These are phyloP conservation scores for Samia ricini DNA, from an alignment of 1,140 invertebrate species.

Conservation along the genomic window DNA sequence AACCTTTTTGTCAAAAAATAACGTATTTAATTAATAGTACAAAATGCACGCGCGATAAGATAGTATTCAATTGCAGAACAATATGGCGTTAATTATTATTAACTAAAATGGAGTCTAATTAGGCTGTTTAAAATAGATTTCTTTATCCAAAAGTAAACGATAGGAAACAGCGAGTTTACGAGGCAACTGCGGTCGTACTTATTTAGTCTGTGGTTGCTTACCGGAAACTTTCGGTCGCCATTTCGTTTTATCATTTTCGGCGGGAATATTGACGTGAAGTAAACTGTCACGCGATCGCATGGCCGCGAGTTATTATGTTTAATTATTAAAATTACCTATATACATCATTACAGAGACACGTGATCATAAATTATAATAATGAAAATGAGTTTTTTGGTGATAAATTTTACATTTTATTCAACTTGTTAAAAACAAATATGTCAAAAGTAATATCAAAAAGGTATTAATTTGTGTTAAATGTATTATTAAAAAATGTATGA, in stretches of 20 bases:
- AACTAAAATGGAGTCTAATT: constrained; percentile 23
- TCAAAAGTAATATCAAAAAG: too few relatives aligned
- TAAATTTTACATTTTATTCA: background rate
- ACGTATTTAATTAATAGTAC: too few relatives aligned
- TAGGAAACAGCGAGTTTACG: constrained; percentile 23
- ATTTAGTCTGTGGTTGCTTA: constrained; percentile 20
- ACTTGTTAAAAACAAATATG: too few relatives aligned
- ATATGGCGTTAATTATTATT: constrained; percentile 22
- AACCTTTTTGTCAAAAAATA: constrained; percentile 30
- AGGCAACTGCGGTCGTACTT: constrained; percentile 43
- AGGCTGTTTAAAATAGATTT: constrained; percentile 28
- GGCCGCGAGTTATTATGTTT: constrained; percentile 7
- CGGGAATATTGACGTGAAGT: constrained; percentile 36
- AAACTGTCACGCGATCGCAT: constrained; percentile 47
- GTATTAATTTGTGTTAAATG: too few relatives aligned
- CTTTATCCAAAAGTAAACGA: constrained; percentile 39
- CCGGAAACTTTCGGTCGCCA: constrained; percentile 44
- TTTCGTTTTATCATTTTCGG: constrained; percentile 46
- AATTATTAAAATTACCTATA: constrained; percentile 2
- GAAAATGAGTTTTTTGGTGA: background rate
- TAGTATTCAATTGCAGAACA: constrained; percentile 35
- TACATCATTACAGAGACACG: background rate
- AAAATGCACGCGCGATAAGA: too few relatives aligned
- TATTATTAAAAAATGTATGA: too few relatives aligned
- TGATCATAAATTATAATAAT: background rate